Evolutionary conservation across 2,797 vertebrate species (phyloP).

Genomic region (Antrozous pallidus): DNA sequence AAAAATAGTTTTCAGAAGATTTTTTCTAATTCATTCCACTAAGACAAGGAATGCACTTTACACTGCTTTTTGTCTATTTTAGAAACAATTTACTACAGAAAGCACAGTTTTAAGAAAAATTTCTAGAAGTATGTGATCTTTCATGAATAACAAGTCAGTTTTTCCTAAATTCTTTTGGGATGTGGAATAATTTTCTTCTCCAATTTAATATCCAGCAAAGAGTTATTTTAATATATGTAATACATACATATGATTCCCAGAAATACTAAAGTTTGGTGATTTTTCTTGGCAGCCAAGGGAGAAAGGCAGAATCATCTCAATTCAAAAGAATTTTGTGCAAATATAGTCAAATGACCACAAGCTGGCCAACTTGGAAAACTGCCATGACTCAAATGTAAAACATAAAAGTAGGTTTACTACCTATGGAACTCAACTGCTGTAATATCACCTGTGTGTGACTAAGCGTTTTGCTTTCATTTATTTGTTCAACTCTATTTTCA

Average conservation of each 20-base stretch:
- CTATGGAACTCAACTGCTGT: neutral
- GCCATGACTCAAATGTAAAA: neutral
- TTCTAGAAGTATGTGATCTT: neutral
- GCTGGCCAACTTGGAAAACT: neutral
- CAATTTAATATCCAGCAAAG: neutral
- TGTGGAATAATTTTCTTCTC: neutral
- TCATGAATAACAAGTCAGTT: neutral
- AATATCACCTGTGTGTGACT: neutral
- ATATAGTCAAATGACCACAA: neutral
- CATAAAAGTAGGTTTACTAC: neutral
- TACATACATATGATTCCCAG: neutral
- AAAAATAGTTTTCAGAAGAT: conserved; percentile 43
- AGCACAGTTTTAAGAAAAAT: neutral
- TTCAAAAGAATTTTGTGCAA: neutral
- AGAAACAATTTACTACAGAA: neutral
- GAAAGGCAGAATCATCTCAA: neutral
- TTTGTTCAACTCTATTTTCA: neutral
- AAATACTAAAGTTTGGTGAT: neutral
- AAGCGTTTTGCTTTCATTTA: neutral
- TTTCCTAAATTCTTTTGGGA: neutral
- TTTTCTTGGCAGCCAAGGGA: neutral
- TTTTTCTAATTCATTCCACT: neutral
- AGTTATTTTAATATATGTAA: neutral
- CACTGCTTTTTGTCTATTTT: neutral
- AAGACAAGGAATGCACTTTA: neutral